phyloP scores from a whole-genome alignment of 1,140 invertebrate genomes.

The Harpegnathos saltator region DNA sequence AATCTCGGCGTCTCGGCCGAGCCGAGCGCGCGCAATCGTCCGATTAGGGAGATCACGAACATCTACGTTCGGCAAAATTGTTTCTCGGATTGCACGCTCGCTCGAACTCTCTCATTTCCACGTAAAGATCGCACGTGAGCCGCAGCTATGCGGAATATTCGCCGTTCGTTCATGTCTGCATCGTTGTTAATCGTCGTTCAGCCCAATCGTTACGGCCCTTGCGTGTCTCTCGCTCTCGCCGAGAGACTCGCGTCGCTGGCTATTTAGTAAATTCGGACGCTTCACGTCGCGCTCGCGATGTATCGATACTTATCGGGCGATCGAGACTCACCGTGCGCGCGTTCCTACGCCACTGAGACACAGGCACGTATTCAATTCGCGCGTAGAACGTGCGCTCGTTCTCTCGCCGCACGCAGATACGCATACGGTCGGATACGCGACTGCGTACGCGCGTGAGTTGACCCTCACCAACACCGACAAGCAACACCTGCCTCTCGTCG shows the following conservation, averaged over 20 bases:
- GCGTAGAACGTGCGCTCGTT: conserved; percentile 63
- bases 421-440: conserved; percentile 25
- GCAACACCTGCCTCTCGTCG: conserved; percentile 70
- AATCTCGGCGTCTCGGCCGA: background rate
- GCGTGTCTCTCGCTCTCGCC: too few species aligned
- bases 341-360: conserved; percentile 70
- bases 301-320: conserved; percentile 18
- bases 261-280: conserved; percentile 23
- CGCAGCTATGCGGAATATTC: too few species aligned
- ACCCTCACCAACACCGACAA: conserved; percentile 63
- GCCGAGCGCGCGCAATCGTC: background rate
- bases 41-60: conserved; percentile 1
- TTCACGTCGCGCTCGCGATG: background rate
- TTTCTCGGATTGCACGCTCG: background rate
- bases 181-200: too few species aligned
- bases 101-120: too few species aligned
- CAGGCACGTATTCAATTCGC: conserved; percentile 78
- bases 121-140: too few species aligned
- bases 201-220: background rate
- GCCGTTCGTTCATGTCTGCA: too few species aligned
- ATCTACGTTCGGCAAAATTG: background rate
- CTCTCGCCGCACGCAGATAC: conserved; percentile 59
- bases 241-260: too few species aligned
- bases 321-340: conserved; percentile 21
- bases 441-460: conserved; percentile 50